A percentile compares a stretch with the other conserved stretches of the same genome.
phyloP scores from a whole-genome alignment of 2,888 invertebrate genomes.

The Acleris laterana region DNA sequence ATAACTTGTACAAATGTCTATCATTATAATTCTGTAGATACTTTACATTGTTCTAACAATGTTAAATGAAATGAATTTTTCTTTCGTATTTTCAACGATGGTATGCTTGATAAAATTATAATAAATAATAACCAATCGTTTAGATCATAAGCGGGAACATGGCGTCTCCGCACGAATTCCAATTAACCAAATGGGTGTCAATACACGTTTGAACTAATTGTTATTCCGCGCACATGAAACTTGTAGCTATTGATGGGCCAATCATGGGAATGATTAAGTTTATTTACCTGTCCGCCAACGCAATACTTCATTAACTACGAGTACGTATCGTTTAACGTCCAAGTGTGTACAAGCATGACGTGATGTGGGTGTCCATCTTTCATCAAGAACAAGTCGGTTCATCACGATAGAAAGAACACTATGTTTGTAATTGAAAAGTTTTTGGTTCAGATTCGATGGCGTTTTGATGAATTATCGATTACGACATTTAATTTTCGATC shows the following conservation, averaged over 20 bases:
- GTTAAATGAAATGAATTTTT: background rate
- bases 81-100: constrained; percentile 43
- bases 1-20: too few relatives aligned
- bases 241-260: constrained; percentile 53
- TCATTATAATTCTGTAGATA: too few relatives aligned
- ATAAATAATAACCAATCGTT: constrained; percentile 57
- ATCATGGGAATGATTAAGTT: constrained; percentile 65
- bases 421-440: constrained; percentile 69
- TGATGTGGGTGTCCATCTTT: constrained; percentile 69
- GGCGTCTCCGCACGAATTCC: constrained; percentile 53
- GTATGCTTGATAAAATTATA: constrained; percentile 50
- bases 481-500: constrained; percentile 38
- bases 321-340: constrained; percentile 38
- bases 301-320: constrained; percentile 55
- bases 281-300: constrained; percentile 72
- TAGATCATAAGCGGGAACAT: constrained; percentile 49
- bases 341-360: constrained; percentile 44
- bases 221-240: constrained; percentile 43
- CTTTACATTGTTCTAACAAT: too few relatives aligned
- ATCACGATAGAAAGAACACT: constrained; percentile 63
- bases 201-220: constrained; percentile 55
- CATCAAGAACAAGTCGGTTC: constrained; percentile 67
- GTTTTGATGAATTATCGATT: constrained; percentile 61
- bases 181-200: constrained; percentile 60
- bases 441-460: constrained; percentile 60